Evolutionary conservation across 2,113 vertebrate species (phyloP).

Genomic region (Bathybates hornii): DNA sequence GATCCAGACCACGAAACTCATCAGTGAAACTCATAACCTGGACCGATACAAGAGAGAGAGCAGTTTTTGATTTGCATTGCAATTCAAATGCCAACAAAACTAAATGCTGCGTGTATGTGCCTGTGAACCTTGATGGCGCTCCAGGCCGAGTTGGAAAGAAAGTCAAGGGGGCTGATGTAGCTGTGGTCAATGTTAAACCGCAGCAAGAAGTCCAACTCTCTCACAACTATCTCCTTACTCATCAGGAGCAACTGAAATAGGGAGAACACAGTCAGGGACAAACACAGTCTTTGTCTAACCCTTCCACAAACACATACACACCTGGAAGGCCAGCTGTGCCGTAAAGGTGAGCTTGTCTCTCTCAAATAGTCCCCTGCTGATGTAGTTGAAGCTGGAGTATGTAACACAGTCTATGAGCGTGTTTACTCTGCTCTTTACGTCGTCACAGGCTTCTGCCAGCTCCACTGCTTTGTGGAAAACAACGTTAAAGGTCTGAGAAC

Average conservation of each 20-base stretch:
- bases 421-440: slow-evolving; percentile 66
- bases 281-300: not conserved
- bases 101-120: not conserved
- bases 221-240: slow-evolving; percentile 68
- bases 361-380: slow-evolving; percentile 74
- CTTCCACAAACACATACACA: not conserved
- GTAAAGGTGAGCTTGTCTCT: slow-evolving; percentile 75
- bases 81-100: not conserved
- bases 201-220: slow-evolving; percentile 76
- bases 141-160: slow-evolving; percentile 72
- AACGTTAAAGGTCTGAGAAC: slow-evolving; percentile 70
- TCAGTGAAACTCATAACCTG: slow-evolving; percentile 74
- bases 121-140: slow-evolving; percentile 72
- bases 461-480: slow-evolving; percentile 77
- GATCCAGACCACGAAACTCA: slow-evolving; percentile 71
- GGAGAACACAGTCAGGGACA: not conserved
- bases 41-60: not conserved
- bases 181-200: slow-evolving; percentile 74
- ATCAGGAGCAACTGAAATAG: slow-evolving; percentile 67
- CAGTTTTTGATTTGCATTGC: not conserved
- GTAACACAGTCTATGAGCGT: slow-evolving; percentile 67
- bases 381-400: slow-evolving; percentile 74
- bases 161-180: slow-evolving; percentile 72
- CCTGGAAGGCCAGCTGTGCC: slow-evolving; percentile 72
- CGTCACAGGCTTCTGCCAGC: slow-evolving; percentile 63